phyloP scores from a whole-genome alignment of 2,113 vertebrate genomes.

The Rissa tridactyla region DNA sequence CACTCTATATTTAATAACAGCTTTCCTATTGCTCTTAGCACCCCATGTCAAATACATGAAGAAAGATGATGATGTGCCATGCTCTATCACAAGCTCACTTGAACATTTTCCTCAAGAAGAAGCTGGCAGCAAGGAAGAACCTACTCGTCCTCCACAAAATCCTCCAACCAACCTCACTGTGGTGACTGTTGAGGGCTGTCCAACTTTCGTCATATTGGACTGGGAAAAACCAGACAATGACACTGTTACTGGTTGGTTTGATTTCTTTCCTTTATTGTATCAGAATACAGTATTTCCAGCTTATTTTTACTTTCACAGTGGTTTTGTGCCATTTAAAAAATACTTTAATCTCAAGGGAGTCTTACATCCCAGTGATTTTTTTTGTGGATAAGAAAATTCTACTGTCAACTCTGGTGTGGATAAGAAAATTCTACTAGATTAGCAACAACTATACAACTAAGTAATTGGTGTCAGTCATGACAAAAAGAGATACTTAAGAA shows the following conservation, averaged over 20 bases:
- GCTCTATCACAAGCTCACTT: slow-evolving; percentile 92
- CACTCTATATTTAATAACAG: background rate
- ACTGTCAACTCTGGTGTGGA: background rate
- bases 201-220: slow-evolving; percentile 92
- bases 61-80: slow-evolving; percentile 87
- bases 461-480: background rate
- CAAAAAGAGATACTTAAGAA: background rate
- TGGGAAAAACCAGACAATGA: slow-evolving; percentile 92
- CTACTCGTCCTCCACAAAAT: slow-evolving; percentile 81
- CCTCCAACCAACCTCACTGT: slow-evolving; percentile 93
- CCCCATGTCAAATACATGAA: slow-evolving; percentile 91
- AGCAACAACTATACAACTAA: background rate
- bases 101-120: slow-evolving; percentile 86
- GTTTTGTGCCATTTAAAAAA: background rate
- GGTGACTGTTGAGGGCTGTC: slow-evolving; percentile 94
- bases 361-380: background rate
- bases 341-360: background rate
- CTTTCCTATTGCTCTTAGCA: slow-evolving; percentile 68
- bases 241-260: slow-evolving; percentile 84
- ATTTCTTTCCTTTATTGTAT: background rate
- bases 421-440: background rate
- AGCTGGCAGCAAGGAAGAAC: slow-evolving; percentile 71
- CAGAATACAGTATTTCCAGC: background rate
- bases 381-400: background rate
- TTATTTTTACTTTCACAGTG: background rate